Base-by-base conservation (phyloP, 2,797 vertebrate genomes). In the Sandelia bainsii region DNA sequence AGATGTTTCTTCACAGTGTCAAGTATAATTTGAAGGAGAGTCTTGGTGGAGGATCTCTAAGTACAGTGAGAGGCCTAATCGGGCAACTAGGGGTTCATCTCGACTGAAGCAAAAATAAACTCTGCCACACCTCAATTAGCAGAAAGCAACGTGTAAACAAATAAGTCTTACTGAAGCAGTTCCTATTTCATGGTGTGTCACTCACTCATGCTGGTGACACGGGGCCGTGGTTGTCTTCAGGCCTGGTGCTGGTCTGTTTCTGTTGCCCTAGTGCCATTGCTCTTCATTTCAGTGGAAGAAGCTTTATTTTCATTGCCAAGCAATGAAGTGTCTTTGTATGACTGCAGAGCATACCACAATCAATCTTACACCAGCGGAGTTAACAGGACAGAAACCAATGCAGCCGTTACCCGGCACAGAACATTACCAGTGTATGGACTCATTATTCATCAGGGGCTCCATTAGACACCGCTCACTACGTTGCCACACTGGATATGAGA, bases 1-100 rank as follows among this genome's bases (percentile, higher is more conserved):
- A 98, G 97, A 98, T 97, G 96, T 97, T 98, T 98, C 97, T 99
- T 97, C 96, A 97, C 96, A 96, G 97, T 98, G 98, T 99, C 98
- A 99, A 95, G 96, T 98, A 95, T 97, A 96, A 98, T 98, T 98
- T 99, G 96, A 97, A 97, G 95, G 93, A 95, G 96, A 93, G 96
- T 95, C 92, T 93, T 93, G 92, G 92, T 92, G 86, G 91, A 92
- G 91, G 84, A 91, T 91, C 90, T 92, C 79, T 79, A 83, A 92
- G 92, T 88, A 90, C 90, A 94, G 95, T 95, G 92, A 94, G 93
- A 91, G 94, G 95, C 93, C 93, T 95, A 95, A 94, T 88, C 88
- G 75, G 88, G 72, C 80, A 60, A 90, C 79, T 82, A 70, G 75
- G 75, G 86, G 87, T 86, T 93, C 75, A 87, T 82, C 81, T 84